Evolutionary conservation across 2,888 invertebrate genomes (phyloP), one percentile per base, ranked within the genome.

Genomic region (Colostygia pectinataria): DNA sequence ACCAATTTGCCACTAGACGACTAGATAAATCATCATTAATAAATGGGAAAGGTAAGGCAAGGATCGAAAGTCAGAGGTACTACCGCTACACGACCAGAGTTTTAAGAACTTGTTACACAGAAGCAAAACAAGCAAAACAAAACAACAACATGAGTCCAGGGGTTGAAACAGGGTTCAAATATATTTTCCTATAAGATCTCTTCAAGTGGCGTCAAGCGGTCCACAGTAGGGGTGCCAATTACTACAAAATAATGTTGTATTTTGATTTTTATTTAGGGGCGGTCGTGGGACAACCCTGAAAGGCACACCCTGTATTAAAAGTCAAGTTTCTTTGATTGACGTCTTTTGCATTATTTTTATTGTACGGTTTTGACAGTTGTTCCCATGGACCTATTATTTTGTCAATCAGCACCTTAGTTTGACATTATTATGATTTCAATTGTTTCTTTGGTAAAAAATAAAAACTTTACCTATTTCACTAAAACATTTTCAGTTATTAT

Each of bases 211-310:
- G 80, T 82, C 87, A 83, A 85, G 83, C 83, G 65, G 81, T 65
- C 64, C 74, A 75, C 89, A 71, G 77, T 78, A 85, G 89, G 89
- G 89, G 85, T 79, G 87, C 90, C 89, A 89, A 89, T 90, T 89
- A 88, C 82, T 72, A 77, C 66, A 71, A 85, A 86, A 88, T 86
- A 89, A 84, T 84, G 81, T 87, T 85, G 52, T 85, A 83, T 84
- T 87, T 83, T 77, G 67, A 77, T 83, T 87, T 89, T 86, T 86
- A 87, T 88, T 89, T 88, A 83, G 85, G 88, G 90, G 88, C 84
- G 86, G 83, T 81, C 83, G 86, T 87, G 88, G 86, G 89, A 89
- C 83, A 80, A 55, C 84, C 86, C 79, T 85, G 89, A 74, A 80
- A 90, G 72, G 81, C 66, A 89, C 76, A 89, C 88, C 85, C 77